A percentile compares a stretch with the other conserved stretches of the same genome.
Conservation (phyloP, 2,888 invertebrate species). For the Atrina japonica region DNA sequence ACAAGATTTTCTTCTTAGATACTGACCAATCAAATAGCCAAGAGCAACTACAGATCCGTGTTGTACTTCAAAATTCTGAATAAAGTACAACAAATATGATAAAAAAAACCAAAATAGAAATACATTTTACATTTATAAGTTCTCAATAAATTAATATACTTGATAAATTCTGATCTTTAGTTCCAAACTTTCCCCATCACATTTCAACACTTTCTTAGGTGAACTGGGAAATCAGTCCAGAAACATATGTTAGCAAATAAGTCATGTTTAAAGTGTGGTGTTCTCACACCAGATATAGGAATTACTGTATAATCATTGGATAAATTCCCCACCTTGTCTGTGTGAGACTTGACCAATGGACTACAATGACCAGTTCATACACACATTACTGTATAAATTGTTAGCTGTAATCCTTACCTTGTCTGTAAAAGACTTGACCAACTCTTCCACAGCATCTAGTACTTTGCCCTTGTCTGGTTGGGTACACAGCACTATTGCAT, state of each 20-base stretch:
- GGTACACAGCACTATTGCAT: constrained; percentile 87
- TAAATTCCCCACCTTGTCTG: too few species aligned
- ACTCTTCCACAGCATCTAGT: constrained; percentile 83
- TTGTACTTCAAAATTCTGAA: constrained; percentile 86
- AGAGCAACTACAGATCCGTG: constrained; percentile 90
- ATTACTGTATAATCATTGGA: too few species aligned
- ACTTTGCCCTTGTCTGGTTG: constrained; percentile 83
- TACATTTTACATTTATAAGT: too few species aligned
- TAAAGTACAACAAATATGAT: not conserved
- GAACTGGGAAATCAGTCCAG: too few species aligned
- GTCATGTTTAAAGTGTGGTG: not conserved
- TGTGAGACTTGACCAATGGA: too few species aligned
- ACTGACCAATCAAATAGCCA: constrained; percentile 83
- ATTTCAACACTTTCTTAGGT: too few species aligned
- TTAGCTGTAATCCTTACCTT: constrained; percentile 71
- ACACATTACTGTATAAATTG: too few species aligned
- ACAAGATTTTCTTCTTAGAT: constrained; percentile 49
- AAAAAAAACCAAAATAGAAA: too few species aligned
- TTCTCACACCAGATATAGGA: too few species aligned
- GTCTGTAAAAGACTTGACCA: constrained; percentile 83
- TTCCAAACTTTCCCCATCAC: too few species aligned
- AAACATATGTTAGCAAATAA: not conserved
- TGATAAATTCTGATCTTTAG: too few species aligned
- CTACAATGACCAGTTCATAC: too few species aligned
- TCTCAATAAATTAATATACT: not conserved